Evolutionary conservation across 2,888 invertebrate genomes (phyloP).

Genomic region (Oligia fasciuncula): DNA sequence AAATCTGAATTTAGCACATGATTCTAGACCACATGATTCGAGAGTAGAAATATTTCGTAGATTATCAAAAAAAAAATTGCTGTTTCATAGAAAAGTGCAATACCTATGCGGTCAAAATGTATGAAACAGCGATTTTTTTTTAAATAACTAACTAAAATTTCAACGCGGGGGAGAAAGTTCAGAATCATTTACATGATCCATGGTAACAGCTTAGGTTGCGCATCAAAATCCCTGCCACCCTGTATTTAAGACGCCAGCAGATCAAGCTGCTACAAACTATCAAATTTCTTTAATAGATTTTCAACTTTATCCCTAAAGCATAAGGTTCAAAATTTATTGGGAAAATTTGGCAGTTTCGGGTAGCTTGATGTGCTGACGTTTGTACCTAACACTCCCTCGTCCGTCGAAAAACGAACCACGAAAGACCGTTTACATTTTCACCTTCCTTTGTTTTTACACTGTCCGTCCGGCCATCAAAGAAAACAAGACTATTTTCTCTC

Average conservation of each 20-base stretch:
- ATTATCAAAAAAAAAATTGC: background rate
- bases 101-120: background rate
- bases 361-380: no score
- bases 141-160: background rate
- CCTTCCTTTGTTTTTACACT: slow-evolving; percentile 9
- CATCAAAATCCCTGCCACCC: background rate
- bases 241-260: background rate
- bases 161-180: background rate
- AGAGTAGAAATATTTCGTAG: background rate
- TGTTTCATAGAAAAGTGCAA: background rate
- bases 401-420: background rate
- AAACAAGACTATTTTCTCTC: slow-evolving; percentile 33
- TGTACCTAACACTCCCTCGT: background rate
- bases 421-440: slow-evolving; percentile 8
- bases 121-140: background rate
- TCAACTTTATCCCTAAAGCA: no score
- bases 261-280: no score
- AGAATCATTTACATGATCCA: background rate
- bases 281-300: no score
- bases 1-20: background rate
- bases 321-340: no score
- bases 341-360: no score
- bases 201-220: background rate
- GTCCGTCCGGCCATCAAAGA: background rate
- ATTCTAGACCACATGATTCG: background rate